phyloP scores from a whole-genome alignment of 2,113 vertebrate genomes.

The Chaenocephalus aceratus region DNA sequence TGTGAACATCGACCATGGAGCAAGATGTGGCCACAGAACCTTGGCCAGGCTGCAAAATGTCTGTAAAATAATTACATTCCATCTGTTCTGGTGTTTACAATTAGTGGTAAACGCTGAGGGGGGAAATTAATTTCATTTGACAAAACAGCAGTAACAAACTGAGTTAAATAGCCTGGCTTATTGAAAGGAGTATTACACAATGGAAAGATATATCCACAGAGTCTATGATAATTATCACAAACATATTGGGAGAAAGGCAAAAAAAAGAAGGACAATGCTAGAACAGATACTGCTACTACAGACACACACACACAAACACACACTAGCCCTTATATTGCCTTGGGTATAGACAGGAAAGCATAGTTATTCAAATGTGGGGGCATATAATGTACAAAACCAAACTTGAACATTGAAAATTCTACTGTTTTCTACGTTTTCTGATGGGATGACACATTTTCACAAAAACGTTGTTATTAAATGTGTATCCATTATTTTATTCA shows the following conservation, averaged over 20 bases:
- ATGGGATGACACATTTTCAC: background rate
- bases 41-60: constrained; percentile 56
- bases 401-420: background rate
- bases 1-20: constrained; percentile 38
- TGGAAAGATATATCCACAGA: constrained; percentile 42
- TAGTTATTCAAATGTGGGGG: background rate
- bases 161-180: constrained; percentile 44
- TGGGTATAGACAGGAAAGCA: background rate
- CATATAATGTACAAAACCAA: background rate
- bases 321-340: background rate
- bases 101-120: constrained; percentile 68
- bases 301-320: background rate
- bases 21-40: constrained; percentile 52
- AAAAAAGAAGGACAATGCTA: constrained; percentile 2
- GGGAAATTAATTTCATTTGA: constrained; percentile 72
- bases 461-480: background rate
- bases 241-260: constrained; percentile 2
- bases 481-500: background rate
- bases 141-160: constrained; percentile 65
- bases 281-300: constrained; percentile 21
- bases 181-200: constrained; percentile 50
- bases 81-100: constrained; percentile 76
- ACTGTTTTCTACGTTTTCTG: background rate
- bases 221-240: constrained; percentile 33
- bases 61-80: constrained; percentile 64